phyloP scores from a whole-genome alignment of 2,113 vertebrate genomes.

The Leucoraja erinaceus region DNA sequence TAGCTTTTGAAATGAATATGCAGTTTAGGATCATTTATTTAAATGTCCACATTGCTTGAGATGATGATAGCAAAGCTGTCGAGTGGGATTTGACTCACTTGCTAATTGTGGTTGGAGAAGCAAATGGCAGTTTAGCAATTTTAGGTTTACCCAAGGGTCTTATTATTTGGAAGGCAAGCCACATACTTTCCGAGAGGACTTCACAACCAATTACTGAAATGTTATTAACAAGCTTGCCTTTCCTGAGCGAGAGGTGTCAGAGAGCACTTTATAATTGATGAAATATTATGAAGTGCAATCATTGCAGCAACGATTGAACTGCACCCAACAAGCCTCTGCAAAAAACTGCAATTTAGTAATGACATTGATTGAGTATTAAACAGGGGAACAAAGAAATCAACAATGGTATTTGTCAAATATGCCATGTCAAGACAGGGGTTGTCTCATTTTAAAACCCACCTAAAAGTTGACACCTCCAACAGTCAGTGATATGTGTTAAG shows the following conservation, averaged over 20 bases:
- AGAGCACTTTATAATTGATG: not conserved
- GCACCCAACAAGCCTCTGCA: too few species aligned
- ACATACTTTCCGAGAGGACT: not conserved
- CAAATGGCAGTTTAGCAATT: not conserved
- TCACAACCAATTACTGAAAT: not conserved
- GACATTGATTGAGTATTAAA: not conserved
- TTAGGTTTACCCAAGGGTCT: not conserved
- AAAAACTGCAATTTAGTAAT: not conserved
- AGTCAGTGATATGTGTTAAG: not conserved
- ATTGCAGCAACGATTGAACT: not conserved
- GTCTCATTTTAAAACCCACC: too few species aligned
- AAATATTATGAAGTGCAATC: not conserved
- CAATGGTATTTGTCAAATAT: not conserved
- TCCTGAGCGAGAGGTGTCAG: not conserved
- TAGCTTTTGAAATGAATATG: not conserved
- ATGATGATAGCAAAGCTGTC: not conserved
- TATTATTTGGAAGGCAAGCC: not conserved
- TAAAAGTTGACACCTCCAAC: not conserved
- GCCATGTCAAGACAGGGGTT: not conserved
- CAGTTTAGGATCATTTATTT: constrained; percentile 15
- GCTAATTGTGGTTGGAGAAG: not conserved
- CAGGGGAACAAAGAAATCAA: not conserved
- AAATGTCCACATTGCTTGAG: not conserved
- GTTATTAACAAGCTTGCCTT: not conserved
- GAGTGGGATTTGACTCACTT: not conserved